Base-by-base conservation (phyloP, 1,140 invertebrate genomes). In the Pachyrhynchus sulphureomaculatus region DNA sequence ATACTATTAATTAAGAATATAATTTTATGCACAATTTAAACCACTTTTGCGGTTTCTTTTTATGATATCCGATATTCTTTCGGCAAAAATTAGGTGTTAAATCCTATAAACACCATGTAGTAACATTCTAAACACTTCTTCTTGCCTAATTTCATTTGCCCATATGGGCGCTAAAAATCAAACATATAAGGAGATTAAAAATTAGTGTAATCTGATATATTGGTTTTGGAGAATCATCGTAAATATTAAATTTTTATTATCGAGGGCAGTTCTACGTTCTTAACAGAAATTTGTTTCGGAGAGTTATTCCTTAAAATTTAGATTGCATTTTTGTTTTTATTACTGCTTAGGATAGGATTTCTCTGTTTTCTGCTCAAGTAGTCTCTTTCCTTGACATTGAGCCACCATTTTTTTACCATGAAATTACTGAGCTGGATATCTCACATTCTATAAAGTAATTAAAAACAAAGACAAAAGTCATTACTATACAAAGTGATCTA, bases 21-120 rank as follows among this genome's bases (percentile, higher is more conserved):
- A 34, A 53, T 53, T 53, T 39, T 53, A 53, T 23, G 51, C 34
- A 53, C 51, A 9, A 53, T 53, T 47, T 53, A 53, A 24, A 20
- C 17, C n/a, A 37, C 9, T 4, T 8, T 26, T 26, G 51, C 51
- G 51, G 34, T 18, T 12, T 23, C 34, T 39, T 23, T 53, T 41
- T 39, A n/a, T 15, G 51, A 23, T 23, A 53, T 13, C 8, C 8
- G 36, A 53, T 53, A 53, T 4, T 5, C 12, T 53, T 53, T 53
- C 51, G 51, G 54, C 39, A 21, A 55, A 55, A 52, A 26, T 10
- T 37, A 62, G 60, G 60, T 62, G 60, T 49, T 62, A 49, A 26
- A 62, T 8, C 44, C 44, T 42, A 32, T 48, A 44, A 51, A 53
- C 34, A 62, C 52, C 51, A 55, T 62, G 60, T 62, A 21, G 21